Conservation (phyloP, 2,797 vertebrate species). For the Clamator glandarius region DNA sequence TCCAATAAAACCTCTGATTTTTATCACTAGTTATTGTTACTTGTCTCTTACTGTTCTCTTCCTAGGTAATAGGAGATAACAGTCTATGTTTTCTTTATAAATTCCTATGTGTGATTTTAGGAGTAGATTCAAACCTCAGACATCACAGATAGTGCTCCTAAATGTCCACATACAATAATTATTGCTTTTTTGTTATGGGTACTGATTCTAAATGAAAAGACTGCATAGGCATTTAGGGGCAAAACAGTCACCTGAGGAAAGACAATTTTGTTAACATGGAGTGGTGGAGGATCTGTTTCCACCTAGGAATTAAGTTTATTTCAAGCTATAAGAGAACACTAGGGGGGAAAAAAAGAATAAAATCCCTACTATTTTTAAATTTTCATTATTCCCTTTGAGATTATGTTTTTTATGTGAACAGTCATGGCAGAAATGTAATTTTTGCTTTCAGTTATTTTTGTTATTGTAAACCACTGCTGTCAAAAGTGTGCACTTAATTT, state of each 20-base stretch:
- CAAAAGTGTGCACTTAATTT: neutral
- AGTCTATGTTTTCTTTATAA: neutral
- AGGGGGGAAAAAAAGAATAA: neutral
- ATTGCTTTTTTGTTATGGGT: neutral
- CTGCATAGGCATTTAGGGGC: neutral
- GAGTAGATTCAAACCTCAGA: neutral
- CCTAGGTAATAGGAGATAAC: neutral
- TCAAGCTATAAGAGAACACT: neutral
- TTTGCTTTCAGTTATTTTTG: conserved; percentile 5
- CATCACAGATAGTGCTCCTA: neutral
- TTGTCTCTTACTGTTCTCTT: neutral
- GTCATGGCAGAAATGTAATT: neutral
- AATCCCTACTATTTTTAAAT: neutral
- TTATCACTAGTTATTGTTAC: neutral
- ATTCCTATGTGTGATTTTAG: neutral
- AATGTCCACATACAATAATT: neutral
- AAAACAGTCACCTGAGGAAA: neutral
- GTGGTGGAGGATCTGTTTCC: neutral
- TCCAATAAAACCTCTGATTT: neutral
- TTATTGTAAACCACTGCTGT: neutral
- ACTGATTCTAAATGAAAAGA: neutral
- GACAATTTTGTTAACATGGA: neutral
- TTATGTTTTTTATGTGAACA: neutral
- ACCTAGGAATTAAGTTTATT: conserved; percentile 5
- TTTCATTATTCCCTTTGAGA: neutral